Evolutionary conservation across 2,113 vertebrate genomes (phyloP).

Genomic region (Cynoglossus semilaevis): DNA sequence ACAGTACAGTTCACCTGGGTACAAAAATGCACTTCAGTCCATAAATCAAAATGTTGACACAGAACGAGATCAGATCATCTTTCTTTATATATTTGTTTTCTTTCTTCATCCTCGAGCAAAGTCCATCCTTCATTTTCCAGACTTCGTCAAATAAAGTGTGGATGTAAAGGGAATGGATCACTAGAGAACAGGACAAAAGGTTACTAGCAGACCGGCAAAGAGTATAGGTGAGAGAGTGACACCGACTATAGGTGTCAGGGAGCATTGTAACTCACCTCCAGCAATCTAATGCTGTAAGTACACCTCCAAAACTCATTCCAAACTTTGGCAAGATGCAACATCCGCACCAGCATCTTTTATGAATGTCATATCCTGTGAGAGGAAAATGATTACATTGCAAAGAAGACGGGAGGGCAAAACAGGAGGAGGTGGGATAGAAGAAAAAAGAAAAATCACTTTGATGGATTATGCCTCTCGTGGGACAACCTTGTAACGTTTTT

Average conservation of each 20-base stretch:
- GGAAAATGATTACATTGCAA: slow-evolving; percentile 82
- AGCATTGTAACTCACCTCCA: slow-evolving; percentile 48
- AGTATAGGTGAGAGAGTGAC: slow-evolving; percentile 30
- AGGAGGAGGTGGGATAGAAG: slow-evolving; percentile 44
- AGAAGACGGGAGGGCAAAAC: slow-evolving; percentile 66
- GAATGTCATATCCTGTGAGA: slow-evolving; percentile 79
- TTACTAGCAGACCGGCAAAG: slow-evolving; percentile 7
- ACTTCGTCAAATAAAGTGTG: neutral
- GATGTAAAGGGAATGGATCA: slow-evolving; percentile 9
- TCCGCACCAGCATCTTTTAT: slow-evolving; percentile 72
- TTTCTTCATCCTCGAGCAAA: neutral
- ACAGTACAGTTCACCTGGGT: slow-evolving; percentile 10
- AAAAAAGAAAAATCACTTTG: slow-evolving; percentile 74
- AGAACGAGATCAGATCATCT: too few species aligned
- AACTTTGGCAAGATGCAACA: slow-evolving; percentile 68
- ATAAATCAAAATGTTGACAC: neutral
- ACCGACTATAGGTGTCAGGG: slow-evolving; percentile 29
- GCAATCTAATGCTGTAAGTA: slow-evolving; percentile 43
- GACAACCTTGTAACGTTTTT: slow-evolving; percentile 82
- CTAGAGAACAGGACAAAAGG: slow-evolving; percentile 13
- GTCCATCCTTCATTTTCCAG: neutral
- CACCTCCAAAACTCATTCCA: slow-evolving; percentile 58
- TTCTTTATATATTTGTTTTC: neutral
- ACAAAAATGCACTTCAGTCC: slow-evolving; percentile 22
- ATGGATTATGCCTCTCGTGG: slow-evolving; percentile 77